Conservation (phyloP, 2,113 vertebrate genomes). For the Sphaerodactylus townsendi region DNA sequence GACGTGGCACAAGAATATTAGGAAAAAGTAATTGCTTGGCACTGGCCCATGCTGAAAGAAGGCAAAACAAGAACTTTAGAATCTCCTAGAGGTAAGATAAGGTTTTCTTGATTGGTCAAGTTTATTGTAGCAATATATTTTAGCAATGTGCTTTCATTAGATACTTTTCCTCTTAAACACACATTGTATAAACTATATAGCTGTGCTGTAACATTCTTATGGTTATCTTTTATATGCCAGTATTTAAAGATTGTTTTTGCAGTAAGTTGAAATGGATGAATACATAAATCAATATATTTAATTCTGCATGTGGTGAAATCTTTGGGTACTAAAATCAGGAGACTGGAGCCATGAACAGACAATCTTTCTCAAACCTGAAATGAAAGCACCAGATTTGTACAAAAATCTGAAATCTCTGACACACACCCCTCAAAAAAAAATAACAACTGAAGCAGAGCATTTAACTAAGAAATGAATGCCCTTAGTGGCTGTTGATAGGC, state of each 20-base stretch:
- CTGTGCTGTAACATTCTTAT: not conserved
- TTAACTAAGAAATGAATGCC: no score
- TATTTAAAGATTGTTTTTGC: not conserved
- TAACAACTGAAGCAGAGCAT: no score
- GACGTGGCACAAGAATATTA: not conserved
- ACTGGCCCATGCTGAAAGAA: not conserved
- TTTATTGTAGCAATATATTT: not conserved
- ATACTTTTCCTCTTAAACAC: not conserved
- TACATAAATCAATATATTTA: not conserved
- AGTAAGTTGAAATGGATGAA: conserved; percentile 1
- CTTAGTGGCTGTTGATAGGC: no score
- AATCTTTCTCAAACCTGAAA: no score
- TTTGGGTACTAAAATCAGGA: no score
- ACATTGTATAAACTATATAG: not conserved
- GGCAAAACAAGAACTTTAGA: not conserved
- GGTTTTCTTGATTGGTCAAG: not conserved
- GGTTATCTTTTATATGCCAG: not conserved
- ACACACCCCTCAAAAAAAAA: no score
- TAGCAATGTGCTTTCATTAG: not conserved
- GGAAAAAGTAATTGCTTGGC: not conserved
- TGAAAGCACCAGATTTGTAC: no score
- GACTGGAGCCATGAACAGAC: no score
- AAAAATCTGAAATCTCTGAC: no score
- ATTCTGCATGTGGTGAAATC: no score
- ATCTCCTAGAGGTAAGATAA: not conserved